These are phyloP conservation scores for Urocitellus parryii DNA, from an alignment of 2,113 vertebrate species.

Conservation along the genomic window DNA sequence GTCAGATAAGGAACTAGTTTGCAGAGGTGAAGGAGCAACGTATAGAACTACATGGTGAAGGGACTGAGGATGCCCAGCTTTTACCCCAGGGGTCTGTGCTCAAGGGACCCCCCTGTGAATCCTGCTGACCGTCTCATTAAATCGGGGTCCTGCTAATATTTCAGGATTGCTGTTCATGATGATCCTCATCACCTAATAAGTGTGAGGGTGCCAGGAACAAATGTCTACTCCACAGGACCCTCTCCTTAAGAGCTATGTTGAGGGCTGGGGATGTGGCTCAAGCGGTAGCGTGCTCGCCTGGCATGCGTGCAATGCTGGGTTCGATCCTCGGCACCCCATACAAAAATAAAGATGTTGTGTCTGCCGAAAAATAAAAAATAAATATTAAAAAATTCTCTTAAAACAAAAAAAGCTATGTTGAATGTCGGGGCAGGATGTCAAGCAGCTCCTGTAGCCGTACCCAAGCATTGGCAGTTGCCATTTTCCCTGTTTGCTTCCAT, in stretches of 20 bases:
- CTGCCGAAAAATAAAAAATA: too few relatives aligned
- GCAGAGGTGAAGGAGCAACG: background rate
- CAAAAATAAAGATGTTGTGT: too few relatives aligned
- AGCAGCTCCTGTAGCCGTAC: background rate
- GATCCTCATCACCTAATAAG: background rate
- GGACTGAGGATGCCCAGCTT: background rate
- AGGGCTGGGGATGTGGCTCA: background rate
- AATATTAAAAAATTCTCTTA: too few relatives aligned
- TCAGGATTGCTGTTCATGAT: background rate
- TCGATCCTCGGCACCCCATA: too few relatives aligned
- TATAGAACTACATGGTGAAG: background rate
- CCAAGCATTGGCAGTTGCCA: background rate
- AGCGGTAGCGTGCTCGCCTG: too few relatives aligned
- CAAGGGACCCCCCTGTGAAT: background rate
- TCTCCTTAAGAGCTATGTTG: background rate
- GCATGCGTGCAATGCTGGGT: too few relatives aligned
- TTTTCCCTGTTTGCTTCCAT: background rate
- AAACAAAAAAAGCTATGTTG: background rate
- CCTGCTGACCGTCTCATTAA: background rate
- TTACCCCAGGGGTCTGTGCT: background rate
- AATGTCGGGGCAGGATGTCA: background rate
- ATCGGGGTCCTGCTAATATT: background rate
- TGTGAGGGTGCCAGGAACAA: background rate
- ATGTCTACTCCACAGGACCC: background rate
- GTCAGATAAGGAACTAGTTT: background rate